Conservation (phyloP, 1,140 invertebrate species). For the Drosophila guanche region DNA sequence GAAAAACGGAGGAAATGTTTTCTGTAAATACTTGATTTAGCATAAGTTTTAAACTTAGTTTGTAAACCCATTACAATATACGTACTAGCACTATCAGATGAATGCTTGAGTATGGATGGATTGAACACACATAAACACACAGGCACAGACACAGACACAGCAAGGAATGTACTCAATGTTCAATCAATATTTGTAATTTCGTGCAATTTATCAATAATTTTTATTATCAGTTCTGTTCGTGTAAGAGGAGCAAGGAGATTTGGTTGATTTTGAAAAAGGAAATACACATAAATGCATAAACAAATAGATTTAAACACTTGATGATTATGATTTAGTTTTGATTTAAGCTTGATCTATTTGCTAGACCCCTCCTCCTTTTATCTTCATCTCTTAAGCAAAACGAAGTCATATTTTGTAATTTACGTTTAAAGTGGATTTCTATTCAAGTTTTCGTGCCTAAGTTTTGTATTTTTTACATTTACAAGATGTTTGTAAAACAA, state of each 20-base stretch:
- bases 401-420: slow-evolving; percentile 82
- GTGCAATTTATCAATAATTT: slow-evolving; percentile 61
- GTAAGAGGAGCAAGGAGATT: neutral
- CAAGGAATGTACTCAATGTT: slow-evolving; percentile 57
- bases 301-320: slow-evolving; percentile 14
- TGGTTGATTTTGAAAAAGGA: neutral
- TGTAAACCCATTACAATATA: slow-evolving; percentile 63
- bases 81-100: slow-evolving; percentile 57
- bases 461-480: slow-evolving; percentile 73
- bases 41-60: slow-evolving; percentile 60
- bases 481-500: slow-evolving; percentile 71
- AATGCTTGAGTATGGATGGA: slow-evolving; percentile 11
- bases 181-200: slow-evolving; percentile 35
- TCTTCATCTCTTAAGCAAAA: slow-evolving; percentile 75
- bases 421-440: slow-evolving; percentile 69
- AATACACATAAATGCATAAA: slow-evolving; percentile 7
- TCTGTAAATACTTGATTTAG: slow-evolving; percentile 48
- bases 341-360: slow-evolving; percentile 50
- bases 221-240: slow-evolving; percentile 22
- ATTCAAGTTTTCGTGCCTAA: slow-evolving; percentile 60
- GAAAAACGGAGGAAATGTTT: slow-evolving; percentile 16
- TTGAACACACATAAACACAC: slow-evolving; percentile 20
- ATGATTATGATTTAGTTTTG: slow-evolving; percentile 33
- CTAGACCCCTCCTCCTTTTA: slow-evolving; percentile 57
- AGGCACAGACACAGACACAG: slow-evolving; percentile 25